Evolutionary conservation across 2,888 invertebrate species (phyloP).

Genomic region (Acanthococcus lagerstroemiae): DNA sequence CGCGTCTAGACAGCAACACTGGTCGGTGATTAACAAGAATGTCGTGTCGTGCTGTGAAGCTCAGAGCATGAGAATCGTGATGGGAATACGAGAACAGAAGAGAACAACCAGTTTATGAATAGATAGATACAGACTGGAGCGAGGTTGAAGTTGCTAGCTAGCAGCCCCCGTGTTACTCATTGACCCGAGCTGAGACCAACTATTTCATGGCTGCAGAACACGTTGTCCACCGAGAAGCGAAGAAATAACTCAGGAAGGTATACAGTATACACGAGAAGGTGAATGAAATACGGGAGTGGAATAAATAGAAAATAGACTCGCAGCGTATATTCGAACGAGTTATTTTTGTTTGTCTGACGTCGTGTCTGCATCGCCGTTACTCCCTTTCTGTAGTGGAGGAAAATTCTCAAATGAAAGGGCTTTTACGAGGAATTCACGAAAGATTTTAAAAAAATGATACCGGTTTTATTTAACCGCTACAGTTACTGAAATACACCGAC

Average conservation of each 20-base stretch:
- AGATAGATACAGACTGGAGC: slow-evolving; percentile 25
- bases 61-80: slow-evolving; percentile 21
- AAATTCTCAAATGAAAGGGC: too few species aligned
- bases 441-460: too few species aligned
- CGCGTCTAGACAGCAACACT: slow-evolving; percentile 28
- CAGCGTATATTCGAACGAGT: too few species aligned
- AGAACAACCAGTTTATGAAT: slow-evolving; percentile 27
- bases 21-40: slow-evolving; percentile 28
- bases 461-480: too few species aligned
- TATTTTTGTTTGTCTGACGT: too few species aligned
- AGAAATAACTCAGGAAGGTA: neutral
- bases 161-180: slow-evolving; percentile 29
- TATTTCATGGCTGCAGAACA: neutral
- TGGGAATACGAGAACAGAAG: slow-evolving; percentile 18
- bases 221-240: neutral
- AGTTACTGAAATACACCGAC: too few species aligned
- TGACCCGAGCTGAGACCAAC: slow-evolving; percentile 17
- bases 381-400: too few species aligned
- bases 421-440: too few species aligned
- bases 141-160: slow-evolving; percentile 25
- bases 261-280: neutral
- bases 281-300: neutral
- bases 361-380: too few species aligned
- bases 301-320: neutral
- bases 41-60: slow-evolving; percentile 28